Base-by-base conservation (phyloP, 2,888 invertebrate genomes). In the Drosophila lutescens region DNA sequence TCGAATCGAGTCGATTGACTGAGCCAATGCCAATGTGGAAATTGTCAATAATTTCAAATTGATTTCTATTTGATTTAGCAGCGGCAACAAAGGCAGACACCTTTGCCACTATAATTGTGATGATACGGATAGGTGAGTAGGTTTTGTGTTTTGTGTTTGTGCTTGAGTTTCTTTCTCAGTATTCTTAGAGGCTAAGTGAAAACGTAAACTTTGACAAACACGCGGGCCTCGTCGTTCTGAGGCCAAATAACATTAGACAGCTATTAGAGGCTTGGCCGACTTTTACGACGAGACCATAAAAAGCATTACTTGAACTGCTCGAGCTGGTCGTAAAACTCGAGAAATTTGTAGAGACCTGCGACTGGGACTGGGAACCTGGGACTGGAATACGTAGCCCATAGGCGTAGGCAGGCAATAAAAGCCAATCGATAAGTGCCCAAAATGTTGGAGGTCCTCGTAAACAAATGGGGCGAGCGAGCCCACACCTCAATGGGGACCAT, bases 1-100 rank as follows among this genome's bases (percentile, higher is more conserved):
- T 44, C n/a, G 46, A 74, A 70, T 66, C 80, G 54, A 79, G 62
- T 49, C 56, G 51, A 79, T 74, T 87, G 73, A 83, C 72, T 76
- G 77, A 80, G 66, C 86, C 90, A 89, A 80, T 89, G 86, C 87
- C 89, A 90, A 67, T 81, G 85, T 89, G 90, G 87, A 90, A 90
- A 90, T 90, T 89, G 90, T 89, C 90, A 90, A 90, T 90, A 90
- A 90, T 90, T 90, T 90, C 86, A 87, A 89, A 90, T 90, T 90
- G 90, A 90, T 90, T 90, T 90, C 84, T 88, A 76, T 90, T 90
- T 90, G 90, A 88, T 87, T 89, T 90, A 79, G 63, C 85, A 76
- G 78, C 72, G 84, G 68, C 73, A 32, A 63, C 58, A 63, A 49
- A 15, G 49, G 43, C 54, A 60, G 74, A 60, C 74, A 74, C 60